Evolutionary conservation across 2,888 invertebrate species (phyloP).

Genomic region (Iphiclides podalirius): DNA sequence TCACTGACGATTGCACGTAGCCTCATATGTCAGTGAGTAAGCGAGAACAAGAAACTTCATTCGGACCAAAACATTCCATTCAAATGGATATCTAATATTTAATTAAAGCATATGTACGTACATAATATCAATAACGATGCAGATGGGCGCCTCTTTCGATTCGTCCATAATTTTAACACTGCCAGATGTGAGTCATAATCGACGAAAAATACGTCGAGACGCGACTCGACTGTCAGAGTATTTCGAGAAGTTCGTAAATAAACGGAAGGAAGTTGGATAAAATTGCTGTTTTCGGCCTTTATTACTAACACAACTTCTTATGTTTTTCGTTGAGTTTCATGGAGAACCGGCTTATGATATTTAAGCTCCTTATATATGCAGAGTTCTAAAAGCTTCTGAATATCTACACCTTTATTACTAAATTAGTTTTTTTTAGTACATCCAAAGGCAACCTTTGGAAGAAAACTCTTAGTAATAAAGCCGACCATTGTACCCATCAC

Average conservation of each 20-base stretch:
- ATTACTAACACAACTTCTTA: background rate
- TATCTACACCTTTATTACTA: no score
- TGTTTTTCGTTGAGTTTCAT: no score
- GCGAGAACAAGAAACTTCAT: slow-evolving; percentile 7
- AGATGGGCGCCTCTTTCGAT: background rate
- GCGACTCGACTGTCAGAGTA: no score
- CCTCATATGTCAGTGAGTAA: slow-evolving; percentile 10
- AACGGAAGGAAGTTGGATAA: background rate
- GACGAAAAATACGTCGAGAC: no score
- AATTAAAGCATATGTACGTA: slow-evolving; percentile 1
- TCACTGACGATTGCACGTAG: slow-evolving; percentile 1
- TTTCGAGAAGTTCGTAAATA: background rate
- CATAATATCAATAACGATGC: background rate
- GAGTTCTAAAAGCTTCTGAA: no score
- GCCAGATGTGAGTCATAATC: background rate
- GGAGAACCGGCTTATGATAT: no score
- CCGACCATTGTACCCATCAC: no score
- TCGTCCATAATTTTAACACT: slow-evolving; percentile 1
- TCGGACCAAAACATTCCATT: slow-evolving; percentile 9
- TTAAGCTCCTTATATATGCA: no score
- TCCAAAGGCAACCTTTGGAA: no score
- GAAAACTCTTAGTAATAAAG: no score
- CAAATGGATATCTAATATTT: slow-evolving; percentile 12
- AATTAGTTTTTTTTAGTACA: no score
- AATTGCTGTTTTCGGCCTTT: background rate